Base-by-base conservation (phyloP, 2,113 vertebrate genomes). In the Hippocampus abdominalis region DNA sequence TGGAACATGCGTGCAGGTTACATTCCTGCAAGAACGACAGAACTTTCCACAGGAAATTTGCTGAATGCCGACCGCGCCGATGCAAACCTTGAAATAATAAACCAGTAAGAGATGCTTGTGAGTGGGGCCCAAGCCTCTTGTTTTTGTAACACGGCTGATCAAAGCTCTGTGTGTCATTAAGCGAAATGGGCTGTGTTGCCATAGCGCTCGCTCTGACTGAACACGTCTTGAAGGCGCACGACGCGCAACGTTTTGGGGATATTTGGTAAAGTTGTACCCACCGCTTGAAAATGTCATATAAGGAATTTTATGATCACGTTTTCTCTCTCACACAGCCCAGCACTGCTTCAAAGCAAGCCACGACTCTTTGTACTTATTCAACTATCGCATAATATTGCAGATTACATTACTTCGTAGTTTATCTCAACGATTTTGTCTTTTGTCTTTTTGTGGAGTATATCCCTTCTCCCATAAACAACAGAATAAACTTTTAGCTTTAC, bases 1-100 rank as follows among this genome's bases (percentile, higher is more conserved):
- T 69, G 67, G 46, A 81, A 36, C 80, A 85, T 76, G 57, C 75
- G 78, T 81, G 82, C 32, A 36, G 32, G 70, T 59, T 70, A 59
- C 82, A 90, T 90, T 90, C 86, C 88, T 83, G 84, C 76, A 74
- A 69, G 62, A 48, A 69, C 72, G 39, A 81, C 67, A 78, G 79
- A 87, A 86, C 69, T 84, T 91, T 91, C 90, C 89, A 85, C 92
- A 90, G 92, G 91, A 93, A 93, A 90, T 91, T 82, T 86, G 82
- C 82, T 73, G 78, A 86, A 90, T 93, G 81, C 91, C 88, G 87
- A 32, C 70, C 89, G 83, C 84, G 77, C 87, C 83, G 78, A 74
- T 54, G 61, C 80, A 89, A 88, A 80, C 73, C 81, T 90, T 84
- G 67, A 67, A 89, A 92, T 85, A 90, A 89, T 77, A 92, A 89